Base-by-base conservation (phyloP, 2,888 invertebrate species). In the Aelia acuminata region DNA sequence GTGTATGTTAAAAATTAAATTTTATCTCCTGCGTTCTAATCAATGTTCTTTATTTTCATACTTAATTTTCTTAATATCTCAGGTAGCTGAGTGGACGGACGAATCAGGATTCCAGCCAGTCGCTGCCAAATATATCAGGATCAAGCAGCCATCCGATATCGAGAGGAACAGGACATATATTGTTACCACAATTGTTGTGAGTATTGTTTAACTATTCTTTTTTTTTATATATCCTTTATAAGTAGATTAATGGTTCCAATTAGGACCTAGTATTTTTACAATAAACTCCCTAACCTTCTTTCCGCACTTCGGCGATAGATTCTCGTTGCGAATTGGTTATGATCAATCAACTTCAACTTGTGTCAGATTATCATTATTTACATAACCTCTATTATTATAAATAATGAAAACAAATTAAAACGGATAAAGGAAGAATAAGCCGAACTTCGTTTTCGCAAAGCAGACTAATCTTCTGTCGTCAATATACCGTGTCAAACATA, bases 41-140 rank as follows among this genome's bases (percentile, higher is more conserved):
- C n/a, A n/a, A n/a, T n/a, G n/a, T n/a, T n/a, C n/a, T n/a, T n/a
- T n/a, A n/a, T n/a, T n/a, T n/a, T n/a, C n/a, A n/a, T n/a, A n/a
- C n/a, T 49, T 22, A 50, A 11, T 50, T 22, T 53, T 0, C n/a
- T n/a, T 3, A 5, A 53, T 26, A 22, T 91, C 90, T 8, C 92
- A 95, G 95, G 96, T 97, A 13, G 97, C 97, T 35, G 96, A 97
- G 91, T 98, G 97, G 97, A 96, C 95, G 31, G 97, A 97, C 91
- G 95, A 95, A 90, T 94, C 94, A 35, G 97, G 97, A 7, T 94
- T 97, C 90, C 95, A 94, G 89, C 94, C 96, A 0, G 94, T 95
- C 47, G 95, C 96, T 7, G 95, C 96, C 11, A 97, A 96, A 92
- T 96, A 96, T 91, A 94, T 95, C 50, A 94, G 96, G 89, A 93